Evolutionary conservation across 2,113 vertebrate species (phyloP).

Genomic region (Syngnathus scovelli): DNA sequence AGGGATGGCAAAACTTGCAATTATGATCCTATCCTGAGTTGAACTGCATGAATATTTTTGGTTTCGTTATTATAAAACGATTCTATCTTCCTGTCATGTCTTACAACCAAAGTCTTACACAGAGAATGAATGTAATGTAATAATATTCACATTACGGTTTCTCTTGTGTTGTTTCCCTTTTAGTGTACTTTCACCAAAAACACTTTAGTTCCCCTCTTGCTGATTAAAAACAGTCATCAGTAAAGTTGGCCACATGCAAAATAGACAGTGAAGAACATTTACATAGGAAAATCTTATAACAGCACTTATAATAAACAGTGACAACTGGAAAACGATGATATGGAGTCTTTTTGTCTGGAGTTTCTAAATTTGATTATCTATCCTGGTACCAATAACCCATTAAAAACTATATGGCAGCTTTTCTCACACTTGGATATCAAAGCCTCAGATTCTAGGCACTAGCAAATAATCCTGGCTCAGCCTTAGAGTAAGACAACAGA

Average conservation of each 20-base stretch:
- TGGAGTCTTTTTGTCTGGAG: not conserved
- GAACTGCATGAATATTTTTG: slow-evolving; percentile 3
- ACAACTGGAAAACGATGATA: too few species aligned
- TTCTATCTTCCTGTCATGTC: too few species aligned
- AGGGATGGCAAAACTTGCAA: not conserved
- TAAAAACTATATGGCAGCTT: not conserved
- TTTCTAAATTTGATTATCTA: not conserved
- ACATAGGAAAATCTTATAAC: slow-evolving; percentile 4
- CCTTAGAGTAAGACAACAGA: not conserved
- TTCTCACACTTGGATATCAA: slow-evolving; percentile 15
- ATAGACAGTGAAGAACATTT: slow-evolving; percentile 5
- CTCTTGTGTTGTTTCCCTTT: not conserved
- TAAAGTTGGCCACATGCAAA: slow-evolving; percentile 23
- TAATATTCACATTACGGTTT: not conserved
- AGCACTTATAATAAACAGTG: not conserved
- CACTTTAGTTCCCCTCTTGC: not conserved
- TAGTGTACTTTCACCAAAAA: not conserved
- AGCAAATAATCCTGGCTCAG: slow-evolving; percentile 41
- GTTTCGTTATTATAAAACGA: not conserved
- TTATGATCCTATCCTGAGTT: not conserved
- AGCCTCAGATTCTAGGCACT: slow-evolving; percentile 1
- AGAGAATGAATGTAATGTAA: not conserved
- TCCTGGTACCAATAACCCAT: too few species aligned
- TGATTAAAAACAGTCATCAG: slow-evolving; percentile 5
- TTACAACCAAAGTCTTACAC: too few species aligned